phyloP scores from a whole-genome alignment of 2,797 vertebrate species.

The Acropternis orthonyx region DNA sequence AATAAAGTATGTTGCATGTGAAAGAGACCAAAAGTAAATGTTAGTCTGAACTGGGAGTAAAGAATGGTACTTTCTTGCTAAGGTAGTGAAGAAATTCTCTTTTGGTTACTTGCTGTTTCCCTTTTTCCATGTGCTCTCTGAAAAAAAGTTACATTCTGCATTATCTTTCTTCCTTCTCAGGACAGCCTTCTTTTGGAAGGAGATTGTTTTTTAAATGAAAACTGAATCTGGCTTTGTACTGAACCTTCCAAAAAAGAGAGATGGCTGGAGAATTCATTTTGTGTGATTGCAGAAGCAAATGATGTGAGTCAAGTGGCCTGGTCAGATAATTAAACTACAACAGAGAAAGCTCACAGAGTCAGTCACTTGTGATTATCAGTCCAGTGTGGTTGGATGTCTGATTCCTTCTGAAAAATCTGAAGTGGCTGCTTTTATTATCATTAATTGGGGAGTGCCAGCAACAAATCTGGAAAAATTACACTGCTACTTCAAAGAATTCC shows the following conservation, averaged over 20 bases:
- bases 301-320: slow-evolving; percentile 46
- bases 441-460: neutral
- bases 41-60: neutral
- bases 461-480: neutral
- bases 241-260: neutral
- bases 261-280: slow-evolving; percentile 24
- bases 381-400: neutral
- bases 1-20: neutral
- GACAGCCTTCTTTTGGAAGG: neutral
- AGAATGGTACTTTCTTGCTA: neutral
- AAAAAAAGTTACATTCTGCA: neutral
- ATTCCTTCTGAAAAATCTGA: neutral
- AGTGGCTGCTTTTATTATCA: slow-evolving; percentile 24
- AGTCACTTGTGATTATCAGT: slow-evolving; percentile 31
- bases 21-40: neutral
- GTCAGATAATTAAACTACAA: slow-evolving; percentile 56
- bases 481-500: neutral
- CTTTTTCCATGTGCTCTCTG: neutral
- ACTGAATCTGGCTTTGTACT: neutral
- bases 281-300: slow-evolving; percentile 39
- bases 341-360: neutral
- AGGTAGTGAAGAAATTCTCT: neutral
- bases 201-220: neutral
- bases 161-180: neutral
- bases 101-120: neutral